Evolutionary conservation across 2,797 vertebrate genomes (phyloP), one percentile per base, ranked within the genome.

Genomic region (Pangasius krempfi): DNA sequence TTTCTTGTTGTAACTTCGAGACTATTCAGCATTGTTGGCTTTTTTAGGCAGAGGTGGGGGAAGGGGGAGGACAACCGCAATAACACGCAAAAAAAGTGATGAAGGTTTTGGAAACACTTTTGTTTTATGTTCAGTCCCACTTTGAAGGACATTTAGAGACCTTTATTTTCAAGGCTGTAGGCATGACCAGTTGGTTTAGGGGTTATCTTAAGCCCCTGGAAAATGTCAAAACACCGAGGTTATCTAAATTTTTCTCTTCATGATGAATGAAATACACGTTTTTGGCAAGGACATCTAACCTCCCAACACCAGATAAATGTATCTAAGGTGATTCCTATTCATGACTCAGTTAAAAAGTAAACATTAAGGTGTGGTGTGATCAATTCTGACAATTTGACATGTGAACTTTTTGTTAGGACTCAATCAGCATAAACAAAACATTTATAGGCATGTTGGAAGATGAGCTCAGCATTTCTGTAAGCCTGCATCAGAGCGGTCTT

Each of bases 111-210:
- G 87, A 79, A 82, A 86, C 85, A 27, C 73, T 68, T 47, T 79
- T 33, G 54, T 60, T 80, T 33, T 64, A 44, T 89, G 91, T 93
- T 91, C 40, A 9, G 81, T 85, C 90, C 89, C 54, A 87, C 86
- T 50, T 44, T 54, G 84, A 91, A 91, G 91, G 91, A 79, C 87
- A 83, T 93, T 94, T 3, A 88, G 88, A 91, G 90, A 86, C 89
- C 85, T 93, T 12, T 30, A 88, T 92, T 88, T 89, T 93, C 92
- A 95, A 94, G 94, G 95, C 92, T 92, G 81, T 22, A 85, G 89
- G 92, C 88, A 93, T 40, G 68, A 40, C 12, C 18, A 64, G 60
- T 89, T 75, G 62, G 58, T 54, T 30, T 25, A 25, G 30, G 40
- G 88, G 58, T 78, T 84, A 84, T 84, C 68, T 0, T 68, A 68